A percentile compares a stretch with the other conserved stretches of the same genome.
Conservation (phyloP, 1,140 invertebrate species). For the Artemia franciscana region DNA sequence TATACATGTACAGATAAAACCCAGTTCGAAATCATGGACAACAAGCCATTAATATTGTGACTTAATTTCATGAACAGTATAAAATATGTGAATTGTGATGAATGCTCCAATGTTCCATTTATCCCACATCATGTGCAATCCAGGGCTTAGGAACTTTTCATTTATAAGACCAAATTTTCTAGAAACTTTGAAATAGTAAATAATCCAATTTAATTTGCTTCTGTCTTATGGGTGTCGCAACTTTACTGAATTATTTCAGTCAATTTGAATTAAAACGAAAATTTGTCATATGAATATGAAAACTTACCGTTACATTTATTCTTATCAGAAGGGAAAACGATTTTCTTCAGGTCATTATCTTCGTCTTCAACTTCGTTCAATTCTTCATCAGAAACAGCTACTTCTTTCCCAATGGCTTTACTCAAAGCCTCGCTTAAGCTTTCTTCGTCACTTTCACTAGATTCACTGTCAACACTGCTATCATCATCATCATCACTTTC, state of each 20-base stretch:
- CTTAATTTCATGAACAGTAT: no score
- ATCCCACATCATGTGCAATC: no score
- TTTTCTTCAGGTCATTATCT: not conserved
- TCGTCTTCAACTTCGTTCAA: not conserved
- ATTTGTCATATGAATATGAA: not conserved
- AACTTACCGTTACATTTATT: not conserved
- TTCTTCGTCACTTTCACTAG: not conserved
- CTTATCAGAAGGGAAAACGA: not conserved
- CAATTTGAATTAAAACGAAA: not conserved
- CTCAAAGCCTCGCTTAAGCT: not conserved
- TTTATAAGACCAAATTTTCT: no score
- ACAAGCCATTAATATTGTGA: no score
- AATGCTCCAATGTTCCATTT: no score
- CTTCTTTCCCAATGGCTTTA: not conserved
- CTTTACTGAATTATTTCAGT: not conserved
- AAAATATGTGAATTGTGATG: no score
- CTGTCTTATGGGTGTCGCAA: not conserved
- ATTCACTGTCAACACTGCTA: not conserved
- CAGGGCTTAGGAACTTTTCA: no score
- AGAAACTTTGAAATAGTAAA: not conserved
- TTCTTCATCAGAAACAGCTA: not conserved
- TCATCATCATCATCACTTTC: not conserved
- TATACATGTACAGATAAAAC: no score
- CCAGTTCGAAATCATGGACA: no score
- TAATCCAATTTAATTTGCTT: not conserved